Conservation (phyloP, 2,888 invertebrate species). For the Escarpia spicata region DNA sequence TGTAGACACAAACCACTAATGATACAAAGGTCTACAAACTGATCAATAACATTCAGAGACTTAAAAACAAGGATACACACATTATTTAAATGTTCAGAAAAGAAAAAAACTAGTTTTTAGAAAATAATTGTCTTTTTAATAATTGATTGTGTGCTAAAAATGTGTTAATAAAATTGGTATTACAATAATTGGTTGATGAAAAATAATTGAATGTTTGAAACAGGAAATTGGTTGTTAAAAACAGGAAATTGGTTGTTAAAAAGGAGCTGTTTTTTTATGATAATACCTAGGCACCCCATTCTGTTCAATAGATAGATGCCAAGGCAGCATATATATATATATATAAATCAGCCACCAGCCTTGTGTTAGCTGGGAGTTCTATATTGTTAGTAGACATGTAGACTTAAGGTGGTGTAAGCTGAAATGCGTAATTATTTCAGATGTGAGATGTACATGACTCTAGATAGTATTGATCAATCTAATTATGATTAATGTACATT, state of each 20-base stretch:
- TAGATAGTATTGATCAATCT: too few relatives aligned
- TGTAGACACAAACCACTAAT: neutral
- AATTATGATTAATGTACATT: too few relatives aligned
- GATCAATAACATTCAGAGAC: neutral
- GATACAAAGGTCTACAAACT: neutral
- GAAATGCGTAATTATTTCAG: neutral
- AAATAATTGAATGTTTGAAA: neutral
- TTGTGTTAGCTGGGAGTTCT: too few relatives aligned
- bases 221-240: neutral
- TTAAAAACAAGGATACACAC: neutral
- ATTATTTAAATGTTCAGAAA: neutral
- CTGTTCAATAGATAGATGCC: neutral
- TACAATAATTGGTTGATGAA: neutral
- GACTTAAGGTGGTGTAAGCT: neutral
- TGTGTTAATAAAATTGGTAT: neutral
- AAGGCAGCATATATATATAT: neutral
- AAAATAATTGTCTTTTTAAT: too few relatives aligned
- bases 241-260: neutral
- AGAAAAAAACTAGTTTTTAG: too few relatives aligned
- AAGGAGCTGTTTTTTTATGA: neutral
- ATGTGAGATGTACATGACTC: neutral
- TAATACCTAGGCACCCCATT: neutral
- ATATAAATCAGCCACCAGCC: too few relatives aligned
- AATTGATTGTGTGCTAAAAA: too few relatives aligned
- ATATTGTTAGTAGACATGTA: neutral